Evolutionary conservation across 2,113 vertebrate genomes (phyloP).

Genomic region (Pachyramphus minor): DNA sequence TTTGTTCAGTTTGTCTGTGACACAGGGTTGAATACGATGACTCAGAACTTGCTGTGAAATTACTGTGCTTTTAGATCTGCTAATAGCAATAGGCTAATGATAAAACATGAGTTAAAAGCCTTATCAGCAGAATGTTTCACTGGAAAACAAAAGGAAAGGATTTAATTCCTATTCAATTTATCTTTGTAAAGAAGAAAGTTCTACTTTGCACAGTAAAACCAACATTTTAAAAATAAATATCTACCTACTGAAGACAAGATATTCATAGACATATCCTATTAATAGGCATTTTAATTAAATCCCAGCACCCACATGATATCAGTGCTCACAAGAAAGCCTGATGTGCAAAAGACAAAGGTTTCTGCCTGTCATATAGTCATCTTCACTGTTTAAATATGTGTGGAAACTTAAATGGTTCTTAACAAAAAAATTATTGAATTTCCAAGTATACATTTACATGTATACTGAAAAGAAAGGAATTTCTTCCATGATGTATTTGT

Average conservation of each 20-base stretch:
- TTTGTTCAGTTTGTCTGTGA: neutral
- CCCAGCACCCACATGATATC: neutral
- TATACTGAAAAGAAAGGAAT: neutral
- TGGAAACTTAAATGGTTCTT: neutral
- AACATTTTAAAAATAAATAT: neutral
- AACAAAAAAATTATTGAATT: neutral
- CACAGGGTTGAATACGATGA: neutral
- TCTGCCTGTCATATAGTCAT: neutral
- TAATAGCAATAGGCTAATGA: neutral
- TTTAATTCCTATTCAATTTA: neutral
- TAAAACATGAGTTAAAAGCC: neutral
- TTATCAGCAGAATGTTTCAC: neutral
- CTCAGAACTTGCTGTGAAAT: neutral
- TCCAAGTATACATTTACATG: neutral
- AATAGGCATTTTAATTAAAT: slow-evolving; percentile 24
- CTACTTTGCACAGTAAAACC: neutral
- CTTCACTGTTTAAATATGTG: neutral
- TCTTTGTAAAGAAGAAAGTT: neutral
- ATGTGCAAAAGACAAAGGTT: neutral
- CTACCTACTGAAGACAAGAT: neutral
- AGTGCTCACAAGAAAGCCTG: neutral
- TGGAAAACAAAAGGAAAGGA: neutral
- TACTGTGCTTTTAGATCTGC: neutral
- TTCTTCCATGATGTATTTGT: neutral
- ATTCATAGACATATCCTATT: neutral